Evolutionary conservation across 2,888 invertebrate genomes (phyloP), one percentile per base, ranked within the genome.

Genomic region (Hirtodrosophila histrioides): DNA sequence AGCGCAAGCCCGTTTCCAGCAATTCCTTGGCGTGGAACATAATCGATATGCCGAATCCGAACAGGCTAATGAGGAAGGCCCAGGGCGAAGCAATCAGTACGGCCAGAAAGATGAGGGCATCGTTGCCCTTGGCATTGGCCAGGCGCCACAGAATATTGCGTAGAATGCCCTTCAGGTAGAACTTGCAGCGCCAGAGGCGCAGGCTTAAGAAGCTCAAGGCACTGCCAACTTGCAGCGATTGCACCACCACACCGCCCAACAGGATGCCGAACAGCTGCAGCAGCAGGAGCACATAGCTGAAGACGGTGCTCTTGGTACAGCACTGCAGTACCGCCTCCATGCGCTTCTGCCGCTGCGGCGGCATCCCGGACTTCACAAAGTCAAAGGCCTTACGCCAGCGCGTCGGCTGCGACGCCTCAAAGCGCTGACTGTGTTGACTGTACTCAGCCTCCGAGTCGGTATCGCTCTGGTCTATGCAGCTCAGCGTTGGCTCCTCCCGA

Each of bases 131-230:
- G 39, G 81, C 79, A 58, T 88, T 73, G 33, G 88, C 88, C 67
- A 89, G 55, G 53, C 82, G 78, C 90, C 90, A 90, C 12, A 90
- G 69, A 10, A 90, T 3, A 6, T 80, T 65, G 4, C 90, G 84
- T 17, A 73, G 40, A 3, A 69, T 12, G 51, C 60, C 64, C 33
- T 88, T 86, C 58, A 89, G 40, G 44, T 78, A 57, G 4, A 63
- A 64, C 46, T 78, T 75, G 61, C 71, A 64, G 4, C 61, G 76
- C 78, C 79, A 79, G 4, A 86, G 40, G 0, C 64, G 69, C 6
- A 60, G 9, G 24, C 17, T 17, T 17, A 17, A 17, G 17, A 17
- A 17, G 17, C 17, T 29, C 31, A 62, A 7, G 3, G 40, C 0
- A 0, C 44, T 0, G 7, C 17, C 67, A 0, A 0, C 46, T 2